Evolutionary conservation across 2,888 invertebrate genomes (phyloP).

Genomic region (Miltochrista miniata): DNA sequence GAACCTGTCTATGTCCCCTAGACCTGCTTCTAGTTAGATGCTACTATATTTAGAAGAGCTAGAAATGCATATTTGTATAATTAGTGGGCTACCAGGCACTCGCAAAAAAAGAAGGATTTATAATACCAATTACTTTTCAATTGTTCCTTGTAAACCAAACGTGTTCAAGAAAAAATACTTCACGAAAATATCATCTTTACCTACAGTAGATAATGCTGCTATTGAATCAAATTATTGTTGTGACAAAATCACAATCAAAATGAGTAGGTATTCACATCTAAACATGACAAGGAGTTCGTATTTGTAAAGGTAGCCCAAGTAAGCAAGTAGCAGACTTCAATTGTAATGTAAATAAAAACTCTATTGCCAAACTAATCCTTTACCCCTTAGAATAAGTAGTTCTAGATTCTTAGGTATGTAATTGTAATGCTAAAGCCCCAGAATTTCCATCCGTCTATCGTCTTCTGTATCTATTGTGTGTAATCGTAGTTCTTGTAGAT

Average conservation of each 20-base stretch:
- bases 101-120: no score
- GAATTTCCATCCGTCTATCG: conserved; percentile 84
- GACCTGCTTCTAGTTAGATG: conserved; percentile 34
- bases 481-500: conserved; percentile 73
- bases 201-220: no score
- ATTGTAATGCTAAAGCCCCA: conserved; percentile 81
- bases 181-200: no score
- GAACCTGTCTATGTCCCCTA: conserved; percentile 20
- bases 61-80: conserved; percentile 44
- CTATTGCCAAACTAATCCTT: conserved; percentile 54
- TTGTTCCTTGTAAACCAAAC: background rate
- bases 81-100: conserved; percentile 26
- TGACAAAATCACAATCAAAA: background rate
- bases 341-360: conserved; percentile 42
- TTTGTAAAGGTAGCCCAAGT: conserved; percentile 23
- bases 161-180: background rate
- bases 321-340: conserved; percentile 22
- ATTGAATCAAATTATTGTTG: no score
- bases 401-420: conserved; percentile 57
- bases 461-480: conserved; percentile 80
- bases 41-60: conserved; percentile 52
- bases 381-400: conserved; percentile 39
- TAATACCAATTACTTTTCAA: background rate
- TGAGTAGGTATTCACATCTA: no score
- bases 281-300: background rate